Evolutionary conservation across 2,797 vertebrate genomes (phyloP), one percentile per base, ranked within the genome.

Genomic region (Micromesistius poutassou): DNA sequence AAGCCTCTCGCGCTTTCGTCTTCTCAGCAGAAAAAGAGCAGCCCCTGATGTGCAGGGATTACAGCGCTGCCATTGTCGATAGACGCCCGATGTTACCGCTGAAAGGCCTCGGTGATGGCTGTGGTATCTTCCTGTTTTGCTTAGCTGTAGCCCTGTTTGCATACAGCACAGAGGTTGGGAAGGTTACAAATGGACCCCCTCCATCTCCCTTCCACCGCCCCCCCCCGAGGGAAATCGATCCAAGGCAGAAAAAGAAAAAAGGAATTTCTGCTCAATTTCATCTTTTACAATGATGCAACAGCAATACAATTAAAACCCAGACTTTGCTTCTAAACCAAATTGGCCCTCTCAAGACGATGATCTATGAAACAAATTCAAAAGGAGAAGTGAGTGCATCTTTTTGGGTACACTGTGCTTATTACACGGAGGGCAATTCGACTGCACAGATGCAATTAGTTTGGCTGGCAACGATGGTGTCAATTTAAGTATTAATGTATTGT

Each of bases 201-300:
- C 78, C 88, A 81, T 88, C 77, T 78, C 79, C 62, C 73, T 76
- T 76, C 79, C 50, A n/a, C n/a, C n/a, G 83, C 76, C 73, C 79
- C 80, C 74, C 88, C 82, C 83, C 75, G 76, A 40, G 73, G 42
- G 35, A 91, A 91, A 94, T 93, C 90, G 5, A 94, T 94, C 84
- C 77, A 80, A 10, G 7, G 10, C 79, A 87, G 86, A 92, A 85
- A 91, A 91, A 86, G 90, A 91, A 88, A 92, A 84, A 92, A 91
- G 88, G 89, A 90, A 91, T 90, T 91, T 87, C 85, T 85, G 90
- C 88, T 92, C 89, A 84, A 85, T 93, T 94, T 92, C 85, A 90
- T 90, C 89, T 90, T 88, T 88, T 89, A 85, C 86, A 84, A 82
- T 77, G 72, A 74, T 13, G 22, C 8, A 62, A 25, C 55, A 22